Percentiles rank a stretch among this genome's conserved stretches.
Evolutionary conservation across 2,113 vertebrate genomes (phyloP).

Genomic region (Nematolebias whitei): DNA sequence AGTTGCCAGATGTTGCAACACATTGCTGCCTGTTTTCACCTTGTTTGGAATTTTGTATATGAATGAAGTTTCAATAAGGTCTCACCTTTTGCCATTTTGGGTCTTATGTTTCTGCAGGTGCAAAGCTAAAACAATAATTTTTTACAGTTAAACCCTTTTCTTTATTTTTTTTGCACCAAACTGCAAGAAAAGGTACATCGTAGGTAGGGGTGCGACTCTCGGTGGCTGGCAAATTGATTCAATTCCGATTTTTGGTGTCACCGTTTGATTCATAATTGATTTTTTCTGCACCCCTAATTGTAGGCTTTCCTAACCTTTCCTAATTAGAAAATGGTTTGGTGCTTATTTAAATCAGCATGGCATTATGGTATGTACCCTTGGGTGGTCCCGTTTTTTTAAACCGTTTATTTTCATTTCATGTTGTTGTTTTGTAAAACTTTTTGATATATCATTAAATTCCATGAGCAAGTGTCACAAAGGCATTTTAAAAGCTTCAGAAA

Average conservation of each 20-base stretch:
- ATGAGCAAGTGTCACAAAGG: slow-evolving; percentile 1
- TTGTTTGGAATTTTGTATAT: accelerated
- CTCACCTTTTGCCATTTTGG: background rate
- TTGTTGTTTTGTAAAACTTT: background rate
- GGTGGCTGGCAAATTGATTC: no score
- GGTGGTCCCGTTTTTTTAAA: slow-evolving; percentile 17
- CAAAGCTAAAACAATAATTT: slow-evolving; percentile 4
- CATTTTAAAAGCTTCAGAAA: slow-evolving; percentile 37
- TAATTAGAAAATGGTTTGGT: no score
- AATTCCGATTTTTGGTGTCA: no score
- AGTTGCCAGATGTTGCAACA: background rate
- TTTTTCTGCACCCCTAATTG: no score
- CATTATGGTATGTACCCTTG: background rate
- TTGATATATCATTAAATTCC: background rate
- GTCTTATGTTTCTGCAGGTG: background rate
- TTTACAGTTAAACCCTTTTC: background rate
- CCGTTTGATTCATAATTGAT: no score
- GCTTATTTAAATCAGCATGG: background rate
- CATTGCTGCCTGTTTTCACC: background rate
- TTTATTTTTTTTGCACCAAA: background rate
- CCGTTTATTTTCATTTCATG: background rate
- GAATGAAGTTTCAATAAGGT: background rate
- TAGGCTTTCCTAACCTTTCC: no score
- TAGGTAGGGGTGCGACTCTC: no score
- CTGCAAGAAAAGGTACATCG: background rate